Base-by-base conservation (phyloP, 2,113 vertebrate genomes). In the Neogale vison region DNA sequence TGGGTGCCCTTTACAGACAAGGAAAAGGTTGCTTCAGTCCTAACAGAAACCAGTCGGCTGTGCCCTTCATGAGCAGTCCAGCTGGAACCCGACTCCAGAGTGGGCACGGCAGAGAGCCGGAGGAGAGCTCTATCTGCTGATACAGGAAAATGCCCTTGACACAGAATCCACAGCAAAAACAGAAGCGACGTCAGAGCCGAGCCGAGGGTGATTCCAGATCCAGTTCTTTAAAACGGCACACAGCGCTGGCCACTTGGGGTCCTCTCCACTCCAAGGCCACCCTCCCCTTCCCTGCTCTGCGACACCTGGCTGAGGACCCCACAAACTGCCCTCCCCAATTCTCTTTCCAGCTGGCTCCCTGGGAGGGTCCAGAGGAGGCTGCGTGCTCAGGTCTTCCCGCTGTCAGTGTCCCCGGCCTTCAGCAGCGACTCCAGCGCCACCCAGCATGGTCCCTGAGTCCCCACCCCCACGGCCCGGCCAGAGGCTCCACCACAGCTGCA, bases 371-470 rank as follows among this genome's bases (percentile, higher is more conserved):
- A 42, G 88, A 36, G 34, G n/a, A 20, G n/a, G n/a, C 42, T 15
- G 13, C 12, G 39, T 26, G 42, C 11, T 65, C 65, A 47, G 3
- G 13, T 36, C 31, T 10, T 24, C 55, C 81, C 50, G 24, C 2
- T 6, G 42, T 39, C 55, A 20, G 9, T 0, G 20, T 31, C 0
- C 0, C 17, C 24, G 2, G 4, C 39, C 11, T 17, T 34, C 24
- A 65, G 34, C 90, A 74, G 39, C 1, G 15, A 42, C 34, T 21
- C 65, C 31, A 5, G 20, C 45, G 9, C n/a, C 52, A 13, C 3
- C 34, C 4, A 6, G 52, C 80, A 59, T 1, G 1, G 15, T 9
- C 59, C 34, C 36, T 65, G 42, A 36, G 59, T 11, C 6, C 14
- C 36, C 36, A 29, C 31, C 36, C 15, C 59, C 24, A 3, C 36